Conservation (phyloP, 2,888 invertebrate species). For the Rhorus exstirpatorius region DNA sequence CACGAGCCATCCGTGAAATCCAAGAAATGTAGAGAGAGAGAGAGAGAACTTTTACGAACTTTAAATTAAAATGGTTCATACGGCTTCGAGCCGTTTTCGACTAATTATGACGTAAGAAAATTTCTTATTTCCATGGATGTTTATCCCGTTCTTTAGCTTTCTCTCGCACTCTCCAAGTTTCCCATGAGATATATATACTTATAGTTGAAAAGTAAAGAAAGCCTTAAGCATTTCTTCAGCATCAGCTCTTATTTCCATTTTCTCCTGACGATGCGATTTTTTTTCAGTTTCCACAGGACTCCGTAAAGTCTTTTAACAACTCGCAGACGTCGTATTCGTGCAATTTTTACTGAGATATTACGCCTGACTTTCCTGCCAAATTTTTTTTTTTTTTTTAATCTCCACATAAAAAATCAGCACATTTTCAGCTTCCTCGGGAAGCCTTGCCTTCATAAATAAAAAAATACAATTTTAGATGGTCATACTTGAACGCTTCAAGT, state of each 20-base stretch:
- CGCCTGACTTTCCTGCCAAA: background rate
- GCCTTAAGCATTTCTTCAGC: conserved; percentile 7
- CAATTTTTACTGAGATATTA: background rate
- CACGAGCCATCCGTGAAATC: conserved; percentile 8
- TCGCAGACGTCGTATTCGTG: too few species aligned
- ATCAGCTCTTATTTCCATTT: conserved; percentile 12
- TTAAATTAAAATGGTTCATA: conserved; percentile 67
- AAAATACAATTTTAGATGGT: too few species aligned
- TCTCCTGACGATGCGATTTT: conserved; percentile 12
- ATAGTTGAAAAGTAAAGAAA: conserved; percentile 22
- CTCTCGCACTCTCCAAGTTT: conserved; percentile 7
- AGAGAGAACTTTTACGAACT: conserved; percentile 48
- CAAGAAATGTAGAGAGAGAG: conserved; percentile 14
- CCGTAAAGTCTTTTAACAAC: background rate
- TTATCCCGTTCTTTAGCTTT: conserved; percentile 43
- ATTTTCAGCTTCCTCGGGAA: too few species aligned
- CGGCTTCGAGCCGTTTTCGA: conserved; percentile 59
- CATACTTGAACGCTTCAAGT: too few species aligned
- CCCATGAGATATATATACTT: background rate
- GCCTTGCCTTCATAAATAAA: background rate
- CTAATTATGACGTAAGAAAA: conserved; percentile 64
- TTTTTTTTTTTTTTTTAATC: too few species aligned
- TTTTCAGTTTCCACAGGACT: background rate
- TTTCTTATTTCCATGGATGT: conserved; percentile 45
- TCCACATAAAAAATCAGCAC: too few species aligned